These are phyloP conservation scores for Papilio aristodemus DNA, from an alignment of 1,140 invertebrate species.

Conservation along the genomic window DNA sequence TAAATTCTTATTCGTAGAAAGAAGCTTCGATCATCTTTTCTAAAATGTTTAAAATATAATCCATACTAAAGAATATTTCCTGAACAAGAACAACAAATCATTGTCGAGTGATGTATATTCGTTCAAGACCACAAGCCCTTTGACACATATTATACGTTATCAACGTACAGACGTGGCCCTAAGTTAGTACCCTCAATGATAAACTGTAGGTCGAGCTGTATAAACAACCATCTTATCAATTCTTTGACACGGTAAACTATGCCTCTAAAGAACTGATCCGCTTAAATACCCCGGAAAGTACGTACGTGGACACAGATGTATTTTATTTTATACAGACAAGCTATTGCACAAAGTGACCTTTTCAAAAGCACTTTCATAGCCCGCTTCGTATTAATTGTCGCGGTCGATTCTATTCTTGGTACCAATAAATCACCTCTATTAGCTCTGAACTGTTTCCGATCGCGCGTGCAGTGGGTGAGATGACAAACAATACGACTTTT, in stretches of 20 bases:
- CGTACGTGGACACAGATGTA: too few relatives aligned
- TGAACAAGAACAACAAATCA: conserved; percentile 18
- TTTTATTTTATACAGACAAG: neutral
- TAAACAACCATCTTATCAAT: conserved; percentile 58
- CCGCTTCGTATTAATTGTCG: neutral
- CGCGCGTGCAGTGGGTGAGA: conserved; percentile 23
- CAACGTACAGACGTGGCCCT: conserved; percentile 40
- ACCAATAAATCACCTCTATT: conserved; percentile 12
- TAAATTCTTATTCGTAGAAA: too few relatives aligned
- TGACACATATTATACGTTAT: conserved; percentile 49
- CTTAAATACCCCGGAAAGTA: neutral
- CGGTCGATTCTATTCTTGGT: neutral
- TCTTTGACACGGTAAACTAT: conserved; percentile 49
- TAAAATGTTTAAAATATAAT: neutral
- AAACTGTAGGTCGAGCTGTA: conserved; percentile 53
- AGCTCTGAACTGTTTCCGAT: neutral
- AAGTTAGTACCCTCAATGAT: conserved; percentile 49
- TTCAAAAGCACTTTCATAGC: neutral
- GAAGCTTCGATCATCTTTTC: too few relatives aligned
- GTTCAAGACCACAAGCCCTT: conserved; percentile 44
- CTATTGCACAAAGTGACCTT: neutral
- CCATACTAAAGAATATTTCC: neutral
- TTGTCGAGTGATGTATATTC: conserved; percentile 31
- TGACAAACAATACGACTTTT: conserved; percentile 1
- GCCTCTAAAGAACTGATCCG: conserved; percentile 28